A percentile compares a stretch with the other conserved stretches of the same genome.
These are phyloP conservation scores for Eulemur macaco DNA, from an alignment of 2,113 vertebrate species.

Conservation along the genomic window DNA sequence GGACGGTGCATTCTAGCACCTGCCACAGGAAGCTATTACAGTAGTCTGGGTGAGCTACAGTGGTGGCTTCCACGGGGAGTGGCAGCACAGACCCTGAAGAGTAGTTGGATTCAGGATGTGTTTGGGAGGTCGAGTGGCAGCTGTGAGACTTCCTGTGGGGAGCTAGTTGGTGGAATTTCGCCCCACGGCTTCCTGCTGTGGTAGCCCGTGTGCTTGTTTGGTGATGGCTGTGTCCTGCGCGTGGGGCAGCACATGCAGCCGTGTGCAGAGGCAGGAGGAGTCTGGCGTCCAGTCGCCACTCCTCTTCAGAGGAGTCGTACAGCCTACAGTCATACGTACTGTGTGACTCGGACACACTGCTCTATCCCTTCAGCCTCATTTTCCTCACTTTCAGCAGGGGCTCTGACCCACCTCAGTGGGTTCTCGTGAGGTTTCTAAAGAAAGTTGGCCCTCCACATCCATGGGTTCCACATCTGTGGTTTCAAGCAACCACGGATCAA, in stretches of 20 bases:
- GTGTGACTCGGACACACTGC: background rate
- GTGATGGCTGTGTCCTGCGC: background rate
- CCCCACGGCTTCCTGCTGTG: background rate
- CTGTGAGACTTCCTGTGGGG: background rate
- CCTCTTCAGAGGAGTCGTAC: too few relatives aligned
- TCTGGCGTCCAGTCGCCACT: background rate
- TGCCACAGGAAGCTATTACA: background rate
- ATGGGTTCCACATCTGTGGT: background rate
- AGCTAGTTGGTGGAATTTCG: background rate
- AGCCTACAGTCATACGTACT: too few relatives aligned
- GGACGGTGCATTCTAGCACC: background rate
- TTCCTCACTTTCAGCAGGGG: background rate
- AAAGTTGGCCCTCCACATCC: background rate
- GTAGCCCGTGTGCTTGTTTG: fast-evolving
- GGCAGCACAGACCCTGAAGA: background rate
- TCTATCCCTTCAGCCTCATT: background rate
- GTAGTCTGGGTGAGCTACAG: background rate
- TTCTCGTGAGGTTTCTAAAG: background rate
- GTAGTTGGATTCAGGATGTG: background rate
- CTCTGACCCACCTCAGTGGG: background rate
- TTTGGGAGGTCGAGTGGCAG: background rate
- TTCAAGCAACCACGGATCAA: background rate
- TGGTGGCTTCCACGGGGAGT: background rate
- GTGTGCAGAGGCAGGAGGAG: background rate
- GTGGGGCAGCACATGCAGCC: background rate